Conservation (phyloP, 2,797 vertebrate species). For the Muraenolepis orangiensis region DNA sequence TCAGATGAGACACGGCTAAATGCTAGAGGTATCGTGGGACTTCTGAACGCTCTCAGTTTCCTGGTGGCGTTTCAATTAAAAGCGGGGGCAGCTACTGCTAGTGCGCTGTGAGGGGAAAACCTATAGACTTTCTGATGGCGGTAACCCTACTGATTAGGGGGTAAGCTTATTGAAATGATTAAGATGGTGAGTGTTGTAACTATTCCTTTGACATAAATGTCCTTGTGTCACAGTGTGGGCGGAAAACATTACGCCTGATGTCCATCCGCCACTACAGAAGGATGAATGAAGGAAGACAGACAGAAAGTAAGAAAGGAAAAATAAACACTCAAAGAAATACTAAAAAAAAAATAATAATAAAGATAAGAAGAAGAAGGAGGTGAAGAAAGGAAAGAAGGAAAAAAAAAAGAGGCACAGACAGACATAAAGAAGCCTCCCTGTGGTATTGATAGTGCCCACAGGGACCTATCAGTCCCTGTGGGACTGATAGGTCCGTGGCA, state of each 20-base stretch:
- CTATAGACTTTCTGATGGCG: not conserved
- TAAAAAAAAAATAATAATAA: no score
- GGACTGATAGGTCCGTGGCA: constrained; percentile 59
- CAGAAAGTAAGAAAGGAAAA: not conserved
- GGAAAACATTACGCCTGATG: not conserved
- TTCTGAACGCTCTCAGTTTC: not conserved
- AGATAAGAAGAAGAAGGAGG: not conserved
- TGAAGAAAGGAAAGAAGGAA: not conserved
- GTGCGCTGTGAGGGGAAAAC: not conserved
- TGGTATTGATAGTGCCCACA: constrained; percentile 60
- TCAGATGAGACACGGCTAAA: not conserved
- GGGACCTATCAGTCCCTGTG: constrained; percentile 47
- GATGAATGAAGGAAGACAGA: no score
- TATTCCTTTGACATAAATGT: not conserved
- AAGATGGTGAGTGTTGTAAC: not conserved
- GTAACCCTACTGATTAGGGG: not conserved
- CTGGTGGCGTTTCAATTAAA: not conserved
- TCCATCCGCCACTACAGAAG: no score
- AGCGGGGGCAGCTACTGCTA: not conserved
- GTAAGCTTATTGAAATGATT: not conserved
- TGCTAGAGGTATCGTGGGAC: not conserved
- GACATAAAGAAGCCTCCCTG: not conserved
- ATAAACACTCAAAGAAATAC: no score
- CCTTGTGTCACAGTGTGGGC: not conserved
- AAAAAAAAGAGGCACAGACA: not conserved